Evolutionary conservation across 2,797 vertebrate species (phyloP).

Genomic region (Pantherophis vulpinus): DNA sequence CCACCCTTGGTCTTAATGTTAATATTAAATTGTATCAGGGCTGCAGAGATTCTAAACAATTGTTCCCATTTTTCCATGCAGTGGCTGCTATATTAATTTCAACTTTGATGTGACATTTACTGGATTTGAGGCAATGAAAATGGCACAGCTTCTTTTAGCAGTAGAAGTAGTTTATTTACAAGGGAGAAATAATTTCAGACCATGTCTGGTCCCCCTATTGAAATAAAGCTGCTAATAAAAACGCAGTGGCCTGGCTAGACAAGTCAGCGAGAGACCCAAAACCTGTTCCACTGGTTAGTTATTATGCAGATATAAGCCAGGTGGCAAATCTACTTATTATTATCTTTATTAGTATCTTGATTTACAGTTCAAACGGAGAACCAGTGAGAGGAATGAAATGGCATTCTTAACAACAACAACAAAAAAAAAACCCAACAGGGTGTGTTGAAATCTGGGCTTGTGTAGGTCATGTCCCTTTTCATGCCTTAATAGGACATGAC

Average conservation of each 20-base stretch:
- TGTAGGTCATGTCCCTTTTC: neutral
- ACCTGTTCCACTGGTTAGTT: conserved; percentile 11
- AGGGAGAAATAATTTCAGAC: neutral
- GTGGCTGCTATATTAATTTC: neutral
- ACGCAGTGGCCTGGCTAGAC: neutral
- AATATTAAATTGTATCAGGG: neutral
- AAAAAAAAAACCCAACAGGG: neutral
- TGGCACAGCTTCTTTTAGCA: neutral
- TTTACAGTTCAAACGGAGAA: neutral
- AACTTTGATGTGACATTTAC: neutral
- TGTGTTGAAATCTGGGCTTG: neutral
- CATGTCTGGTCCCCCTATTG: neutral
- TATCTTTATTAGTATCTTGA: conserved; percentile 7
- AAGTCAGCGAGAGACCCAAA: neutral
- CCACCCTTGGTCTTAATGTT: neutral
- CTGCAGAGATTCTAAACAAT: neutral
- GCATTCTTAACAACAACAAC: neutral
- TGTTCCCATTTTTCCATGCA: neutral
- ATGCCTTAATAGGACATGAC: neutral
- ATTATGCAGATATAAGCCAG: neutral
- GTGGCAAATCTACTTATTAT: neutral
- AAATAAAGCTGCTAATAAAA: neutral
- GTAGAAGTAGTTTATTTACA: neutral
- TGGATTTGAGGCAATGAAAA: neutral
- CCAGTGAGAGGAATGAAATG: neutral